Percentiles rank a stretch among this genome's conserved stretches.
These are phyloP conservation scores for Cephalopachus bancanus DNA, from an alignment of 2,797 vertebrate genomes.

Conservation along the genomic window DNA sequence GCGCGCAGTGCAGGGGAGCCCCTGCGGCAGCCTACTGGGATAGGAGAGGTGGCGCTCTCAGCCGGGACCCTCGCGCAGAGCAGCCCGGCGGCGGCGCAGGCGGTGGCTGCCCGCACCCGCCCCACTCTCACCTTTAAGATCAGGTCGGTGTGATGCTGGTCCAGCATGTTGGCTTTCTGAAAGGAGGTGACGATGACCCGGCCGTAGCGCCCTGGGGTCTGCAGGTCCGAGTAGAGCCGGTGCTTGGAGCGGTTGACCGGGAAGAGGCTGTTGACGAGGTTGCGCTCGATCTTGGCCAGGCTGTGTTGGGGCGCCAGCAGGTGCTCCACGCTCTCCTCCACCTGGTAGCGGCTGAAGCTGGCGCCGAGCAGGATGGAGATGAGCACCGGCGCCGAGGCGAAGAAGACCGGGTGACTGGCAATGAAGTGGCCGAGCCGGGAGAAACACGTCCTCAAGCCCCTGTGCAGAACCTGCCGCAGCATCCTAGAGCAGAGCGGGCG, in stretches of 20 bases:
- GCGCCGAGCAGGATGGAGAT: conserved; percentile 97
- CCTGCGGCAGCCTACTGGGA: conserved; percentile 66
- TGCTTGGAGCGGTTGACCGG: conserved; percentile 98
- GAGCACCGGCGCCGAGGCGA: conserved; percentile 97
- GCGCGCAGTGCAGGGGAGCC: conserved; percentile 58
- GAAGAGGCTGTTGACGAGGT: conserved; percentile 98
- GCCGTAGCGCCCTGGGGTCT: conserved; percentile 97
- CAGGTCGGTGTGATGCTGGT: conserved; percentile 94
- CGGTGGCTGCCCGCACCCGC: conserved; percentile 51
- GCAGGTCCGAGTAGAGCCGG: conserved; percentile 98
- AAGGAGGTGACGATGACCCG: conserved; percentile 96
- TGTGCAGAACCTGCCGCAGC: conserved; percentile 98
- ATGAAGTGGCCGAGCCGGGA: conserved; percentile 97
- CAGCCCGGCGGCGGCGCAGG: neutral
- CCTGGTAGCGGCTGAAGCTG: conserved; percentile 98
- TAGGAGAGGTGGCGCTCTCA: conserved; percentile 63
- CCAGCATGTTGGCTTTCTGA: conserved; percentile 96
- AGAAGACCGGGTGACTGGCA: conserved; percentile 98
- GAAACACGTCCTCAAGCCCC: conserved; percentile 96
- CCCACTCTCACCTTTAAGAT: conserved; percentile 94
- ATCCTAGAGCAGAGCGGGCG: conserved; percentile 95
- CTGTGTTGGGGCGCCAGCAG: conserved; percentile 98
- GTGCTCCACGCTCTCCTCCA: conserved; percentile 96
- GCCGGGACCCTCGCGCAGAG: conserved; percentile 70
- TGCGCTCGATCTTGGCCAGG: conserved; percentile 98